Base-by-base conservation (phyloP, 2,113 vertebrate genomes). In the Siphamia tubifer region DNA sequence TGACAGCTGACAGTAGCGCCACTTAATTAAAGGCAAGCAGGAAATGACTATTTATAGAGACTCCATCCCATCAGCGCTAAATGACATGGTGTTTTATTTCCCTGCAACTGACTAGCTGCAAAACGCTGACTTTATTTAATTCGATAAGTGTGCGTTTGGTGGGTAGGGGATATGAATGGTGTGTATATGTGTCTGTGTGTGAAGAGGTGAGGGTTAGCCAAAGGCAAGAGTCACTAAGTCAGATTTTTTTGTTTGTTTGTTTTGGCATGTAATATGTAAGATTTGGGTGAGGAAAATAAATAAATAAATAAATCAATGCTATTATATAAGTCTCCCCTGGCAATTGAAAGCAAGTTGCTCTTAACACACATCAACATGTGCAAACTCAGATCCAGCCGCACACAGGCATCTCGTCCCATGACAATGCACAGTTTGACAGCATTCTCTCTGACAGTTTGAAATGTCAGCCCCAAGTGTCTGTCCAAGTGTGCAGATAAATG, bases 1-100 rank as follows among this genome's bases (percentile, higher is more conserved):
- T 89, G 90, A 91, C 90, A 90, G 86, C 83, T 88, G 87, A 88
- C 88, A 88, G 87, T 85, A 83, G 84, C 55, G 65, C 56, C 85
- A 89, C 87, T 90, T 91, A 88, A 91, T 91, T 89, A 91, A 91
- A 90, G 82, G 78, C 85, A 80, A 91, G 87, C 83, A 89, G 87
- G 88, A 90, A 87, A 87, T 83, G 48, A 79, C 87, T 91, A 89
- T 90, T 88, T 90, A 89, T 89, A 90, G 86, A 81, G 49, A 48
- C 77, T 64, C 83, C 72, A 86, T 88, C 87, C 79, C 83, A 89
- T 89, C 87, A 88, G 79, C 71, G 74, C 83, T 87, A 90, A 88
- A 88, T 88, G 83, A 84, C 80, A 86, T 70, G 79, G 83, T 86
- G 83, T 89, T 86, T 89, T 86, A 91, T 89, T 81, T 83, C 83